A percentile compares a stretch with the other conserved stretches of the same genome.
Conservation (phyloP, 2,888 invertebrate genomes). For the Ditula angustiorana region DNA sequence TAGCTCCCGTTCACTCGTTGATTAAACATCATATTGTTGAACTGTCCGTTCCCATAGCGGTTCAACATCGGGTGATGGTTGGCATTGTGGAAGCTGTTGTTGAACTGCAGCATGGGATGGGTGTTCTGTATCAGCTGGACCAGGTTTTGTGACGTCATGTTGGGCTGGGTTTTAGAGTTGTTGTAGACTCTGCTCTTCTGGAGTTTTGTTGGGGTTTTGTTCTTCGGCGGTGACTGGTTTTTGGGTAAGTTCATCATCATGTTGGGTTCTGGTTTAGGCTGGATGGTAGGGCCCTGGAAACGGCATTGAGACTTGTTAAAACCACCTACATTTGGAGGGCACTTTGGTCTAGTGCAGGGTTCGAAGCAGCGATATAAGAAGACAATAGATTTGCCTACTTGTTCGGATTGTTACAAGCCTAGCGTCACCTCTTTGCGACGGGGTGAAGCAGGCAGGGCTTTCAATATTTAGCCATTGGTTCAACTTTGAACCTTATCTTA, state of each 20-base stretch:
- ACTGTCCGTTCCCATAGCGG: conserved; percentile 57
- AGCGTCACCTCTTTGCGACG: no score
- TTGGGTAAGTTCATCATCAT: conserved; percentile 33
- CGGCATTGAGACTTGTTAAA: no score
- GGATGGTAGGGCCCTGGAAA: conserved; percentile 64
- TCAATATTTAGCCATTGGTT: no score
- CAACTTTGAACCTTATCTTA: no score
- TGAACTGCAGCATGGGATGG: conserved; percentile 75
- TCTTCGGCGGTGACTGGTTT: conserved; percentile 56
- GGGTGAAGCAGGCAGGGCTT: no score
- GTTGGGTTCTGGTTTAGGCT: conserved; percentile 53
- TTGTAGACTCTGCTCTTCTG: conserved; percentile 69
- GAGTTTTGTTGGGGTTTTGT: conserved; percentile 41
- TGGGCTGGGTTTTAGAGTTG: conserved; percentile 59
- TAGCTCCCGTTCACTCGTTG: conserved; percentile 66
- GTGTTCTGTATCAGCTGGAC: conserved; percentile 79
- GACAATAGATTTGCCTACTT: no score
- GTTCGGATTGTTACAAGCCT: no score
- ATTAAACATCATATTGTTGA: conserved; percentile 58
- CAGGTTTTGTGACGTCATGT: conserved; percentile 68
- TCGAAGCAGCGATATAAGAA: no score
- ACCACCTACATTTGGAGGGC: no score
- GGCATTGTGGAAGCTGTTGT: conserved; percentile 74
- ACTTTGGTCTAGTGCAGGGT: no score
- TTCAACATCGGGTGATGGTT: conserved; percentile 76